A percentile compares a stretch with the other conserved stretches of the same genome.
Conservation (phyloP, 2,797 vertebrate species). For the Leuciscus waleckii region DNA sequence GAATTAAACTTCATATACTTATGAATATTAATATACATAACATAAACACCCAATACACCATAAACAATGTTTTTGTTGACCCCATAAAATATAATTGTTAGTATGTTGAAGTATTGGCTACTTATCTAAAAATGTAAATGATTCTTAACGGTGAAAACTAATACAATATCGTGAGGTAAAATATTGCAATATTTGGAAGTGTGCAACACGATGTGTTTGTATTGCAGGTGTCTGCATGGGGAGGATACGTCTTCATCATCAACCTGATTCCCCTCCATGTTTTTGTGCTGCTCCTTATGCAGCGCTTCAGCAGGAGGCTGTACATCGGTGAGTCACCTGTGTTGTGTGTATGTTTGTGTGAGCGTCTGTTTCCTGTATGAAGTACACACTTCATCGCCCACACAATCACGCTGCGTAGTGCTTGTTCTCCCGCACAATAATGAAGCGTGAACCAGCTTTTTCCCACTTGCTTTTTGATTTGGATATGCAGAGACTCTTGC, state of each 20-base stretch:
- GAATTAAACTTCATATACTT: not conserved
- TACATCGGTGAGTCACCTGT: conserved; percentile 89
- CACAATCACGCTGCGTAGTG: not conserved
- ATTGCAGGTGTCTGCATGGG: conserved; percentile 93
- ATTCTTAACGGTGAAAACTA: not conserved
- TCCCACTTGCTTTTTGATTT: conserved; percentile 2
- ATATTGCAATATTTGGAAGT: not conserved
- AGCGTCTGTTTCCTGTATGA: not conserved
- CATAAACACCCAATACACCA: not conserved
- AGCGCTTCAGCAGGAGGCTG: conserved; percentile 92
- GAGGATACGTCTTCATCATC: conserved; percentile 98
- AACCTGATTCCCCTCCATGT: conserved; percentile 97
- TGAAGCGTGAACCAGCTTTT: conserved; percentile 17
- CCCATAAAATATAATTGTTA: not conserved
- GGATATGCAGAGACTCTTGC: not conserved
- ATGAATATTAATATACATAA: not conserved
- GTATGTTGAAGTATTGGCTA: not conserved
- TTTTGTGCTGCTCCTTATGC: conserved; percentile 93
- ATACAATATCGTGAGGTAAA: not conserved
- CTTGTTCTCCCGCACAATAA: conserved; percentile 32
- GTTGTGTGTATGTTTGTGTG: conserved; percentile 14
- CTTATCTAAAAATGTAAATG: not conserved
- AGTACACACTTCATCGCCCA: conserved; percentile 42
- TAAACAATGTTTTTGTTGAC: not conserved
- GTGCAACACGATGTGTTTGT: conserved; percentile 30